These are phyloP conservation scores for Schizaphis graminum DNA, from an alignment of 2,888 invertebrate species.

Conservation along the genomic window DNA sequence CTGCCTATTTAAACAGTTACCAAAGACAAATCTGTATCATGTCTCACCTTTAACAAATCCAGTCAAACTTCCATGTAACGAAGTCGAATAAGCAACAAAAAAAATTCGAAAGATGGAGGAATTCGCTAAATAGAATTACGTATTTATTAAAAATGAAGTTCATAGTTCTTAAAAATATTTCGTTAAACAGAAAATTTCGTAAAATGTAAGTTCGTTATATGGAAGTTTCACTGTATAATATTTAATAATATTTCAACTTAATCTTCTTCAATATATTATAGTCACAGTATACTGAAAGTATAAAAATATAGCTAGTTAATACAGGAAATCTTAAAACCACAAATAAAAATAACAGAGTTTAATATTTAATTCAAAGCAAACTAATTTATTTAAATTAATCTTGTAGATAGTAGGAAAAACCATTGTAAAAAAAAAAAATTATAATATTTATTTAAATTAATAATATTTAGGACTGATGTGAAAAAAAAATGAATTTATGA, in stretches of 20 bases:
- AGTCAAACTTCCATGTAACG: too few species aligned
- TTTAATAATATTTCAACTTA: not conserved
- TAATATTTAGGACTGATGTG: not conserved
- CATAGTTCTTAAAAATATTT: too few species aligned
- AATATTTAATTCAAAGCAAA: not conserved
- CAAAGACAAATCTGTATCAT: not conserved
- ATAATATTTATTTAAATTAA: not conserved
- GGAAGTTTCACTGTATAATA: too few species aligned
- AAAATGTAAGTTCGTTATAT: too few species aligned
- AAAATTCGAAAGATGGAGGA: too few species aligned
- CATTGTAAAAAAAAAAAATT: not conserved
- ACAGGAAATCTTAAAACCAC: not conserved
- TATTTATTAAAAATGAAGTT: too few species aligned
- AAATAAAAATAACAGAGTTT: not conserved
- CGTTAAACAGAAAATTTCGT: too few species aligned
- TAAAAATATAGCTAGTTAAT: not conserved
- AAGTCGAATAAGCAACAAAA: too few species aligned
- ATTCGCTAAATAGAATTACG: too few species aligned
- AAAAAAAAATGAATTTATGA: not conserved
- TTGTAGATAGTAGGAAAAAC: not conserved
- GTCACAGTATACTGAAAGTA: not conserved
- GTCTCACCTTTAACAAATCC: not conserved
- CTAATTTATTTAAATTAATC: not conserved
- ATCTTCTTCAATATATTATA: not conserved
- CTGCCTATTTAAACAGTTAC: not conserved